Conservation (phyloP, 2,888 invertebrate species). For the Pemphredon lugubris region DNA sequence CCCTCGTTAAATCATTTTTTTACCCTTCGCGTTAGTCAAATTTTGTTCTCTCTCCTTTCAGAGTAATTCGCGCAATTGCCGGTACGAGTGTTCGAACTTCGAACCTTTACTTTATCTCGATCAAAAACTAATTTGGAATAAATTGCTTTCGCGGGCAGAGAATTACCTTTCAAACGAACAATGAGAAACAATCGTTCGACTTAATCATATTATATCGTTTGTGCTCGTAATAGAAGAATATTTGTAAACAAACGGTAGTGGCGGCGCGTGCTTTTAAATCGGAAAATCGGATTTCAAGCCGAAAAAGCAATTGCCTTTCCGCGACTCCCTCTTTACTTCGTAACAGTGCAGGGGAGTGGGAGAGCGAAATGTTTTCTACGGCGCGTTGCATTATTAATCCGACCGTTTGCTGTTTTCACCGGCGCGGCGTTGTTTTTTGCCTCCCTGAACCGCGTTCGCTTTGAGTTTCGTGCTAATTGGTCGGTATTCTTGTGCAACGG, state of each 20-base stretch:
- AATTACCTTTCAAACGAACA: too few relatives aligned
- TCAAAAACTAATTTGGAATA: too few relatives aligned
- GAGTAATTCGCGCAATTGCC: background rate
- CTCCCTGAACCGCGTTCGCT: background rate
- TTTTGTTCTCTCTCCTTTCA: too few relatives aligned
- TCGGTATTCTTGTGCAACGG: slow-evolving; percentile 49
- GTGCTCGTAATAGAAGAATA: background rate
- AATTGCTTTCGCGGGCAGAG: too few relatives aligned
- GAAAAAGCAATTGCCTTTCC: background rate
- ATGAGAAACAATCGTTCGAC: background rate
- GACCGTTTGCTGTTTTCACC: background rate
- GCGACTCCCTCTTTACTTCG: background rate
- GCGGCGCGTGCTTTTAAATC: background rate
- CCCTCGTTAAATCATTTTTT: background rate
- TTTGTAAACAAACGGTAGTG: background rate
- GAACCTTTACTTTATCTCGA: too few relatives aligned
- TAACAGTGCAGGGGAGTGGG: background rate
- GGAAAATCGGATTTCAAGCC: too few relatives aligned
- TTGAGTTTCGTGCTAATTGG: slow-evolving; percentile 60
- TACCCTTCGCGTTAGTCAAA: too few relatives aligned
- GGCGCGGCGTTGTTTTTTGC: background rate
- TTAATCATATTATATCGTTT: too few relatives aligned
- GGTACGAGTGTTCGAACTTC: background rate
- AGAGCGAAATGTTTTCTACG: background rate
- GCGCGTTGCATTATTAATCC: background rate